Evolutionary conservation across 2,113 vertebrate genomes (phyloP), one percentile per base, ranked within the genome.

Genomic region (Tursiops truncatus): DNA sequence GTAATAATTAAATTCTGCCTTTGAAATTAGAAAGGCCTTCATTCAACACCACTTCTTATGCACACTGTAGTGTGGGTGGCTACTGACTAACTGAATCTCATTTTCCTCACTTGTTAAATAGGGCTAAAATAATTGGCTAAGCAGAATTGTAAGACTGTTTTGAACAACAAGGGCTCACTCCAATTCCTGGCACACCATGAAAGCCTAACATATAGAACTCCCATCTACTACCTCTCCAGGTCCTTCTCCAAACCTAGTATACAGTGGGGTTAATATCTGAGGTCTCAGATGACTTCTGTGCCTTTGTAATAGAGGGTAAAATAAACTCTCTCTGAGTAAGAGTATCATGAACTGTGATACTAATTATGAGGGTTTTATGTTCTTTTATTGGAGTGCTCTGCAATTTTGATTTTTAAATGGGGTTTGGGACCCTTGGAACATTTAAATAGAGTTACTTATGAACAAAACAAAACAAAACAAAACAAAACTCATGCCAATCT

Each of bases 241-340:
- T 14, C 3, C n/a, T 74, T 85, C 18, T 60, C 31, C 17, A 36
- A 71, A 12, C 4, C 15, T 6, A 15, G 4, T 0, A 8, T 44
- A 53, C 10, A 9, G 82, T 23, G 25, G 67, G 31, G 23, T 62
- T 60, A 56, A 25, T 23, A 31, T 74, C 67, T 68, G 92, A 63
- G 62, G 60, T 56, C 82, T 96, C 92, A 33, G 86, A 13, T 89
- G 79, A 92, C 65, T 62, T 84, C 65, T 81, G 95, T 96, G 97
- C 94, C 97, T 97, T 95, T 67, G 56, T 73, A 65, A 53, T 63
- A 65, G 91, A 96, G 73, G 77, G 58, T 53, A n/a, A 85, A 62
- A 53, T 70, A 33, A 84, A 62, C 47, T 36, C 50, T 44, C 85
- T 77, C 21, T 23, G n/a, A 47, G 83, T 17, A 14, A 67, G 77